Conservation (phyloP, 2,113 vertebrate species). For the Coptodon bakossiorum region DNA sequence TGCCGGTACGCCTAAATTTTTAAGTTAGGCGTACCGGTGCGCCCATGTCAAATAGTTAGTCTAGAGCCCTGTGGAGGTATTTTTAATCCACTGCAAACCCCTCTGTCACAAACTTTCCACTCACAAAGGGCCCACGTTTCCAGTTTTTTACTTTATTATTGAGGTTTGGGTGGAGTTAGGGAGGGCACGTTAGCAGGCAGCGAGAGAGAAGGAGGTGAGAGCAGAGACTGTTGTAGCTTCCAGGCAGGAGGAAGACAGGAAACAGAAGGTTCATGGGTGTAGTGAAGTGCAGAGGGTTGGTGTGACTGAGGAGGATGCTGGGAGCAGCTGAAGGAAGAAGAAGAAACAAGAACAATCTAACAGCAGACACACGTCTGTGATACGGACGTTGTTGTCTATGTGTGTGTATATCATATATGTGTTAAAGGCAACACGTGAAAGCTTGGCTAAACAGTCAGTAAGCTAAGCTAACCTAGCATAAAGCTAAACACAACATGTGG, state of each 20-base stretch:
- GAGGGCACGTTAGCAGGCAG: not conserved
- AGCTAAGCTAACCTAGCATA: not conserved
- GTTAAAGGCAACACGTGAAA: not conserved
- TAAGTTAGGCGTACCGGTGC: no score
- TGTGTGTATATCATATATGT: fast-evolving
- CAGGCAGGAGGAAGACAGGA: not conserved
- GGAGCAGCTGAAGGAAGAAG: not conserved
- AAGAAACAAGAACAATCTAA: not conserved
- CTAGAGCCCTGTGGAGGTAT: no score
- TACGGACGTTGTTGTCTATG: fast-evolving
- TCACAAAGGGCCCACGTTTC: not conserved
- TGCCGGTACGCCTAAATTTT: no score
- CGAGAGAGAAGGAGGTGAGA: not conserved
- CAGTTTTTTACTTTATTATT: not conserved
- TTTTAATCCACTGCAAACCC: not conserved
- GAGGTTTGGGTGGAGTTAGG: not conserved
- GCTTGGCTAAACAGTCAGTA: not conserved
- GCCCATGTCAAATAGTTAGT: no score
- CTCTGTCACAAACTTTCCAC: not conserved
- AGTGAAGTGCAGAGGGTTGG: not conserved
- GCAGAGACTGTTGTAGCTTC: not conserved
- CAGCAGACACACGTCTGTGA: fast-evolving
- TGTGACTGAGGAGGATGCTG: not conserved
- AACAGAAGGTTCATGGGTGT: not conserved
- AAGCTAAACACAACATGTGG: not conserved